phyloP scores from a whole-genome alignment of 2,113 vertebrate species.

The Dromiciops gliroides region DNA sequence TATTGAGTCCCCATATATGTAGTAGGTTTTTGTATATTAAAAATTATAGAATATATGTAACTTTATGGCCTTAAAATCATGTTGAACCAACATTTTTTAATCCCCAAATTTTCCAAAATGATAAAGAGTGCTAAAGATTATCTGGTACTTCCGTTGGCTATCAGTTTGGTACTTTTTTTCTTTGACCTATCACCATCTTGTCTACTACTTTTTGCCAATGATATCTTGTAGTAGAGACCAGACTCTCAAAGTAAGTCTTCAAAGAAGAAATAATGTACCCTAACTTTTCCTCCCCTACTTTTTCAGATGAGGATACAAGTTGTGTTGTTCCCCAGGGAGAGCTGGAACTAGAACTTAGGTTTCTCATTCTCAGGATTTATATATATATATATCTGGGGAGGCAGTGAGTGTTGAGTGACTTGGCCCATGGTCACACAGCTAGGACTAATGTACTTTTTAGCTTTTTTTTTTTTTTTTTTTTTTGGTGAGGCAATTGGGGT shows the following conservation, averaged over 20 bases:
- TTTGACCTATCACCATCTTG: neutral
- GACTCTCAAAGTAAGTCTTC: constrained; percentile 15
- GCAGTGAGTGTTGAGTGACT: too few relatives aligned
- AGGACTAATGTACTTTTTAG: too few relatives aligned
- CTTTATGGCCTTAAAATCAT: neutral
- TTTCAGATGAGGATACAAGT: constrained; percentile 45
- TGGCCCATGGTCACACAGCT: too few relatives aligned
- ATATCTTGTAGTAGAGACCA: constrained; percentile 27
- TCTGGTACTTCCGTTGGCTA: neutral
- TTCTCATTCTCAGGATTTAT: constrained; percentile 10
- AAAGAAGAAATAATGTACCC: neutral
- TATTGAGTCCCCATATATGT: neutral
- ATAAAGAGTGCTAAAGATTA: constrained; percentile 6
- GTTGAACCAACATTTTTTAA: neutral
- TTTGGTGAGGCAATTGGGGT: too few relatives aligned
- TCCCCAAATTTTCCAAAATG: neutral
- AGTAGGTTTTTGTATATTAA: neutral
- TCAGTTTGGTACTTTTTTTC: neutral
- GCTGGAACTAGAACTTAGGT: constrained; percentile 12
- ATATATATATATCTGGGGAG: too few relatives aligned
- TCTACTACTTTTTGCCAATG: constrained; percentile 19
- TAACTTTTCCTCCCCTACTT: constrained; percentile 22
- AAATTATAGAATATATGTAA: neutral
- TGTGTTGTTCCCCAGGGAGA: constrained; percentile 11
- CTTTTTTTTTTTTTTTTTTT: too few relatives aligned